These are phyloP conservation scores for Lamellibrachia columna DNA, from an alignment of 2,888 invertebrate species.

Conservation along the genomic window DNA sequence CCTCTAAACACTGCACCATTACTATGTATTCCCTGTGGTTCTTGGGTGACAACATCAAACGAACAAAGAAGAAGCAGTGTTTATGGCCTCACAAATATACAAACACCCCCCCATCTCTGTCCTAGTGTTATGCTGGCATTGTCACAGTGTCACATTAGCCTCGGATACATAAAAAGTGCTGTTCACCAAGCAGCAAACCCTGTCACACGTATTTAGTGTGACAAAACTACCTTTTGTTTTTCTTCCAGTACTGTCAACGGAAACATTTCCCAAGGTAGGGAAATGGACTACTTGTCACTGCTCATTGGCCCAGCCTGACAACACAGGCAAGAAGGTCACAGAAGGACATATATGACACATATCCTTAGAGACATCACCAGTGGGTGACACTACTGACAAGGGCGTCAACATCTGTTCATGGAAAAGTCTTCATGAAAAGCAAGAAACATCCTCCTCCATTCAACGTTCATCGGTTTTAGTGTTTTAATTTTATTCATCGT, in stretches of 20 bases:
- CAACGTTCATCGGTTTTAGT: too few species aligned
- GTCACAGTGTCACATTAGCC: conserved; percentile 6
- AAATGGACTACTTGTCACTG: not conserved
- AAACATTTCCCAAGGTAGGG: not conserved
- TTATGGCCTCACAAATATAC: not conserved
- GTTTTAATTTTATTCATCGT: too few species aligned
- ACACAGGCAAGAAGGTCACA: not conserved
- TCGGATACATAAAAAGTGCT: not conserved
- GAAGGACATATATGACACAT: not conserved
- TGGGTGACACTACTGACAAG: not conserved
- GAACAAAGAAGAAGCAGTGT: not conserved
- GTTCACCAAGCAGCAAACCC: not conserved
- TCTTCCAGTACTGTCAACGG: not conserved
- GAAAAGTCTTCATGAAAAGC: not conserved
- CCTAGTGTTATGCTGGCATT: not conserved
- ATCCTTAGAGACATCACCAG: not conserved
- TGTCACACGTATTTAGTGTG: not conserved
- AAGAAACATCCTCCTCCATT: not conserved
- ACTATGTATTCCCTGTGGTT: not conserved
- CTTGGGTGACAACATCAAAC: not conserved
- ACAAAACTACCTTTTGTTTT: not conserved
- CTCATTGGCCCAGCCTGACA: not conserved
- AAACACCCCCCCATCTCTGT: not conserved
- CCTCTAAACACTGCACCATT: not conserved
- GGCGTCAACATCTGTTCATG: not conserved